Evolutionary conservation across 92 coral and sea anemone species (phyloP).

Genomic region (Heliopora coerulea): DNA sequence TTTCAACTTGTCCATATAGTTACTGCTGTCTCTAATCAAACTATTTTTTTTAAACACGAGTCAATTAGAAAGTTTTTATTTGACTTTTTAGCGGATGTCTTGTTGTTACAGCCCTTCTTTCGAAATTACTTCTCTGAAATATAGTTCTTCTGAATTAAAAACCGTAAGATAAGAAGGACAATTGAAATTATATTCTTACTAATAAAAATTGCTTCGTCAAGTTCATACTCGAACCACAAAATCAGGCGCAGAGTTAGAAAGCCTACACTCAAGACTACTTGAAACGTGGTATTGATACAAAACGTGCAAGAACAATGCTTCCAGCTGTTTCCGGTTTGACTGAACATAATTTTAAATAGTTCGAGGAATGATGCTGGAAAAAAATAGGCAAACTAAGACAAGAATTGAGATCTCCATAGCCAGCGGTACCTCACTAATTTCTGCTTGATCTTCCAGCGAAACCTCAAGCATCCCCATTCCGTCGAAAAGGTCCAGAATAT

Average conservation of each 20-base stretch:
- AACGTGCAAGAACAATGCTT: not conserved
- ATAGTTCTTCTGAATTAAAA: no score
- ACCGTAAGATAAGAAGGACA: no score
- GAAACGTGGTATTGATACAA: not conserved
- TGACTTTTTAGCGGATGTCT: no score
- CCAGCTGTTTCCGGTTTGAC: not conserved
- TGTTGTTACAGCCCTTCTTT: no score
- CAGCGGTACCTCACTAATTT: not conserved
- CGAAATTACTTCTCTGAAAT: no score
- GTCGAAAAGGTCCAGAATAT: slow-evolving; percentile 1
- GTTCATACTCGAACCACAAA: slow-evolving; percentile 13
- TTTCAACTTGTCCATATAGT: no score
- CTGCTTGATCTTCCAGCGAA: not conserved
- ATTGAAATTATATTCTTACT: slow-evolving; percentile 1
- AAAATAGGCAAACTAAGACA: not conserved
- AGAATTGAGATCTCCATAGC: not conserved
- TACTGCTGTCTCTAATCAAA: no score
- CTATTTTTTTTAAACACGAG: no score
- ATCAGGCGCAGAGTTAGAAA: slow-evolving; percentile 4
- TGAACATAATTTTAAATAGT: slow-evolving; percentile 43
- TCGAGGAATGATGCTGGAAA: slow-evolving; percentile 26
- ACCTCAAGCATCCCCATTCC: slow-evolving; percentile 25
- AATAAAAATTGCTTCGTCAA: slow-evolving; percentile 18
- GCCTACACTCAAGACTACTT: not conserved
- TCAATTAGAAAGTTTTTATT: no score